These are phyloP conservation scores for Laterallus jamaicensis DNA, from an alignment of 2,113 vertebrate genomes.

Conservation along the genomic window DNA sequence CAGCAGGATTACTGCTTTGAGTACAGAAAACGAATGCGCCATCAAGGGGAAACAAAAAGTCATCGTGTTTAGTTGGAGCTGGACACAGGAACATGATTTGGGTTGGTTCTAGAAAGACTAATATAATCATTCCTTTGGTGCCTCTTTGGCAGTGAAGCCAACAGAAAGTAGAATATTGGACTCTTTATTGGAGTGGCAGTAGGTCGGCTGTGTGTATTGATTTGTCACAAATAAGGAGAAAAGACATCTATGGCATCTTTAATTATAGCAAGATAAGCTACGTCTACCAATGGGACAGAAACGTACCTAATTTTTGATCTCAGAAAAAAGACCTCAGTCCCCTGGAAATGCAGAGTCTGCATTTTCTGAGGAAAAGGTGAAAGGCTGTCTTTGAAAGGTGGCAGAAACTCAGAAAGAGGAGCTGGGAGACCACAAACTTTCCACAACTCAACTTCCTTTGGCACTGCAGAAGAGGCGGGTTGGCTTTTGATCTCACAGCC, in stretches of 20 bases:
- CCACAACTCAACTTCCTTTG: background rate
- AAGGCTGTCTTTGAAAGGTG: background rate
- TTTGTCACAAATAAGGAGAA: background rate
- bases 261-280: background rate
- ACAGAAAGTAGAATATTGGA: background rate
- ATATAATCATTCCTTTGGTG: background rate
- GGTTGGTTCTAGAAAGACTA: background rate
- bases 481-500: background rate
- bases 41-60: background rate
- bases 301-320: background rate
- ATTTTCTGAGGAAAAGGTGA: background rate
- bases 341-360: background rate
- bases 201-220: background rate
- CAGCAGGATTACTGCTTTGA: background rate
- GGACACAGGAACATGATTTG: background rate
- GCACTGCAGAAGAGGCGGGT: background rate
- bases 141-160: background rate
- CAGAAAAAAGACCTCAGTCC: background rate
- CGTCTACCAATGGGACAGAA: background rate
- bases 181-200: background rate
- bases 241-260: background rate
- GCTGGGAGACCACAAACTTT: background rate
- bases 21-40: background rate
- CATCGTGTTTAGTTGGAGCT: background rate
- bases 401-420: background rate